Evolutionary conservation across 2,113 vertebrate species (phyloP), one percentile per base, ranked within the genome.

Genomic region (Pogonocichla stellata): DNA sequence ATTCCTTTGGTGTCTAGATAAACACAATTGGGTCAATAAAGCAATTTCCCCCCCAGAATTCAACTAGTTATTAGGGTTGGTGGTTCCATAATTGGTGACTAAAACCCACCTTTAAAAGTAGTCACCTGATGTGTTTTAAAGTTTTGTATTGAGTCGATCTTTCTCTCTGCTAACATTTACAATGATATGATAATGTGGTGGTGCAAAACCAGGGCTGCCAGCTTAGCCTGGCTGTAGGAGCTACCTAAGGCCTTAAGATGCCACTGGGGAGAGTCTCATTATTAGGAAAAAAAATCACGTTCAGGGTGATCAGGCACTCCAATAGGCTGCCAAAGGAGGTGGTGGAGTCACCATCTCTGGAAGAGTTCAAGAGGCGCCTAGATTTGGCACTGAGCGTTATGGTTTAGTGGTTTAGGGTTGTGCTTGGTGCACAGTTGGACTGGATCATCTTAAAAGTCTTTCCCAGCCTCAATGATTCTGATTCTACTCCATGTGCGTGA

Each of bases 161-260:
- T 45, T 31, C n/a, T 42, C 29, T 4, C 29, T 20, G 18, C 7
- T 19, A 34, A 12, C 18, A 9, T 34, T 19, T 42, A 20, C 20
- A 56, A 62, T 17, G n/a, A 18, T 4, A 8, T 0, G 14, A 2
- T 24, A 12, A 42, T 4, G 15, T 1, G 1, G 48, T 13, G 11
- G 5, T 2, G 13, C 12, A 11, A 18, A 71, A 17, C 45, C 14
- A 31, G 7, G 20, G 2, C 19, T 16, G 7, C 19, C 13, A 33
- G 4, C 3, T 8, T 14, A 23, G 13, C 9, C 33, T 3, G 34
- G 14, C 7, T 16, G 26, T 0, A 26, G 26, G 5, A 13, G 33
- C 34, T 22, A 4, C 26, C 12, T 5, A 40, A 47, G 16, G 61
- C 38, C n/a, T 75, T 34, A 18, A 29, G 3, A 17, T 42, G n/a